Evolutionary conservation across 2,113 vertebrate genomes (phyloP).

Genomic region (Gopherus evgoodei): DNA sequence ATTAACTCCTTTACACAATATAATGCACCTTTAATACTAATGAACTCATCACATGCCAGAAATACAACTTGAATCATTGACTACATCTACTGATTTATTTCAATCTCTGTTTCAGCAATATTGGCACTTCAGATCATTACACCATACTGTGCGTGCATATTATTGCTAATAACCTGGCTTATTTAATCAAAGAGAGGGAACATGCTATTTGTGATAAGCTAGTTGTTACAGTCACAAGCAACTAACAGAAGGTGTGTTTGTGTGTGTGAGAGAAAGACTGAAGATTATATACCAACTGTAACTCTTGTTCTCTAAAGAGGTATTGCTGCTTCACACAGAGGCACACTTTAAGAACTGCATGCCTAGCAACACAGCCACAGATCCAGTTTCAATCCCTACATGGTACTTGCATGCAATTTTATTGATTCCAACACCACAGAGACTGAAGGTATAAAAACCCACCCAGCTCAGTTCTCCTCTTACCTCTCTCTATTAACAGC

Average conservation of each 20-base stretch:
- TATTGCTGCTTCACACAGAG: not conserved
- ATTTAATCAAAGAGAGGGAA: not conserved
- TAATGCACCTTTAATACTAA: not conserved
- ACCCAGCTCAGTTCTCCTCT: not conserved
- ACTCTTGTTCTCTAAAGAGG: not conserved
- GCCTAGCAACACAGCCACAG: not conserved
- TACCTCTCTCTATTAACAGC: not conserved
- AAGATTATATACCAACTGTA: not conserved
- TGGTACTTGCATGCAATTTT: not conserved
- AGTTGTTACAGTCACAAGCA: not conserved
- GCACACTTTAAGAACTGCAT: not conserved
- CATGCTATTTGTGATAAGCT: not conserved
- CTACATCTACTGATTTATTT: not conserved
- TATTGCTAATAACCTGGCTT: accelerated
- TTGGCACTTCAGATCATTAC: not conserved
- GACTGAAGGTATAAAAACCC: not conserved
- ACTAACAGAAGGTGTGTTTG: not conserved
- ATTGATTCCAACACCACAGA: not conserved
- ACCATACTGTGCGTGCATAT: accelerated
- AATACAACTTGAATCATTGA: accelerated
- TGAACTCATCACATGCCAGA: accelerated
- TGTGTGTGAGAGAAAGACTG: not conserved
- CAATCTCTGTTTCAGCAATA: not conserved
- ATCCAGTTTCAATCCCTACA: not conserved
- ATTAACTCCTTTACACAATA: not conserved